phyloP scores from a whole-genome alignment of 2,797 vertebrate species.

The Sebastes oblongus region DNA sequence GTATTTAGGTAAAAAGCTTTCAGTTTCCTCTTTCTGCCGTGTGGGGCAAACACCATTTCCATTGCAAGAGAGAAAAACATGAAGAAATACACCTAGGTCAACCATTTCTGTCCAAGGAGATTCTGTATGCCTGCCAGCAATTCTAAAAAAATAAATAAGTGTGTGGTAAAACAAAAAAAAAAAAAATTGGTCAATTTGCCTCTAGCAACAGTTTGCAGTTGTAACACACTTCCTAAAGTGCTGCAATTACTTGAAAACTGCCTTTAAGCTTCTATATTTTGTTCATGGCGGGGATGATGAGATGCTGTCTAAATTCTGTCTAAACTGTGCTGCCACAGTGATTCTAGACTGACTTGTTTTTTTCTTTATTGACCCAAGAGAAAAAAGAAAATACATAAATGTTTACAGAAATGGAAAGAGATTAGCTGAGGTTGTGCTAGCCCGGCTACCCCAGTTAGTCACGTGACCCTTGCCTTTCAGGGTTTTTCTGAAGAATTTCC shows the following conservation, averaged over 20 bases:
- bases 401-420: neutral
- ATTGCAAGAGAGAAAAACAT: neutral
- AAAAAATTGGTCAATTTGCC: conserved; percentile 8
- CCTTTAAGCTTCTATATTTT: neutral
- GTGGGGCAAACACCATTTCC: neutral
- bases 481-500: neutral
- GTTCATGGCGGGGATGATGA: neutral
- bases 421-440: neutral
- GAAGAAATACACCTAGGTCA: neutral
- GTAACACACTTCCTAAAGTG: neutral
- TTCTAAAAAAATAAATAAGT: neutral
- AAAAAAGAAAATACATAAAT: neutral
- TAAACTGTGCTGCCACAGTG: neutral
- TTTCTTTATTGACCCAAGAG: neutral
- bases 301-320: neutral
- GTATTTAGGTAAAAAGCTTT: conserved; percentile 2
- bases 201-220: neutral
- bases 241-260: neutral
- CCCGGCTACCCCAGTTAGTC: neutral
- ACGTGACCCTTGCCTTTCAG: neutral
- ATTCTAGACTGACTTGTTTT: neutral
- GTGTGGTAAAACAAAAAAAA: neutral
- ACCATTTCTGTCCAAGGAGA: neutral
- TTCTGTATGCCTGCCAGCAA: neutral
- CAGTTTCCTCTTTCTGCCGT: neutral